These are phyloP conservation scores for Scrobipalpa atriplicella DNA, from an alignment of 2,888 invertebrate genomes.

Conservation along the genomic window DNA sequence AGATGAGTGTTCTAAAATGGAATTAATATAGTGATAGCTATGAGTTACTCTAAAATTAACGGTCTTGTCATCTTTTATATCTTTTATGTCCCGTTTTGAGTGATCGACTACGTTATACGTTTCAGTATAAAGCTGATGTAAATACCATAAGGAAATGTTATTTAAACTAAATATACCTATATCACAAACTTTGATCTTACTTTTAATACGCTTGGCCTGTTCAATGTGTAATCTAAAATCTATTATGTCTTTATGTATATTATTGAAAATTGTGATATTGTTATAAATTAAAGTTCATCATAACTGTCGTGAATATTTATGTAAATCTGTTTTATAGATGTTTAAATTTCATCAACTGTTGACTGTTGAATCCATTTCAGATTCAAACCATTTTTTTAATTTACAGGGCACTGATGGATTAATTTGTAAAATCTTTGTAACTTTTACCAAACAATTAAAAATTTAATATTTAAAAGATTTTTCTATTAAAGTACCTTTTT, in stretches of 20 bases:
- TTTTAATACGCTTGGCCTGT: slow-evolving; percentile 79
- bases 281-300: slow-evolving; percentile 71
- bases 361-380: slow-evolving; percentile 47
- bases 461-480: slow-evolving; percentile 22
- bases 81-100: slow-evolving; percentile 63
- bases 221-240: slow-evolving; percentile 73
- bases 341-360: slow-evolving; percentile 56
- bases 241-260: slow-evolving; percentile 78
- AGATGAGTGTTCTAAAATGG: slow-evolving; percentile 71
- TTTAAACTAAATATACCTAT: slow-evolving; percentile 54
- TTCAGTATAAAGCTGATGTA: slow-evolving; percentile 57
- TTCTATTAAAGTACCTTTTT: slow-evolving; percentile 34
- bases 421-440: slow-evolving; percentile 21
- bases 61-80: slow-evolving; percentile 64
- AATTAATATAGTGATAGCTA: slow-evolving; percentile 65
- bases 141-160: slow-evolving; percentile 52
- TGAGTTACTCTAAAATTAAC: slow-evolving; percentile 51
- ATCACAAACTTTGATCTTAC: slow-evolving; percentile 70
- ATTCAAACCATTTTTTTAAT: slow-evolving; percentile 16
- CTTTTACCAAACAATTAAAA: background rate
- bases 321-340: slow-evolving; percentile 55
- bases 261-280: slow-evolving; percentile 83
- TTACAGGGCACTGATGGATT: slow-evolving; percentile 33
- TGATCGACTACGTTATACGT: slow-evolving; percentile 62
- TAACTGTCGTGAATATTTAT: slow-evolving; percentile 65